phyloP scores from a whole-genome alignment of 1,140 invertebrate species.

The Pseudobourletiella spinata region DNA sequence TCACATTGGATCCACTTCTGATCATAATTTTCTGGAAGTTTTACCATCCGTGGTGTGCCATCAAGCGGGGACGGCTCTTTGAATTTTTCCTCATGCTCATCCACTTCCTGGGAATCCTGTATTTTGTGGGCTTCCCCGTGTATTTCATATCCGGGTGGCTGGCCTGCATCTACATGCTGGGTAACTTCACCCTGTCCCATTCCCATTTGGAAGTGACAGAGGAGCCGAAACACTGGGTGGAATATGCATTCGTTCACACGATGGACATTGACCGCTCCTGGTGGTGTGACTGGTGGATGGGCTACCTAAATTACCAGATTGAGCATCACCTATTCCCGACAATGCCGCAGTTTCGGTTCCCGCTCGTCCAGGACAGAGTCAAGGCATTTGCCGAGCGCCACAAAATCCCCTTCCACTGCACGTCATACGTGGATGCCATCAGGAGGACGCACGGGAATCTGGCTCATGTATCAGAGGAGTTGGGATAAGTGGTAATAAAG shows the following conservation, averaged over 20 bases:
- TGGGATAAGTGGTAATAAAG: no score
- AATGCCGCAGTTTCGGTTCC: constrained; percentile 21
- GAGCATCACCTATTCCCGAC: constrained; percentile 28
- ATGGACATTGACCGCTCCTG: constrained; percentile 6
- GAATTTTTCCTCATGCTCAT: constrained; percentile 3
- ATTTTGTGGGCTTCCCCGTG: neutral
- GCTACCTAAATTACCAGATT: constrained; percentile 15
- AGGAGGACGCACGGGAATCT: constrained; percentile 16
- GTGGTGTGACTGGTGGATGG: constrained; percentile 18
- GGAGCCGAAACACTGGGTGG: constrained; percentile 16
- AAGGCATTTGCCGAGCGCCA: constrained; percentile 21
- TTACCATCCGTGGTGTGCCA: constrained; percentile 5
- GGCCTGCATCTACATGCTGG: neutral
- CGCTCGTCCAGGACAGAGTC: constrained; percentile 12
- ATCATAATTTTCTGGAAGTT: neutral
- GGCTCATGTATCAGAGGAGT: no score
- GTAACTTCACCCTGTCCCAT: constrained; percentile 12
- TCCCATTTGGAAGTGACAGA: constrained; percentile 5
- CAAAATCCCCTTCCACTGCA: constrained; percentile 18
- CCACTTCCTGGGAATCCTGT: neutral
- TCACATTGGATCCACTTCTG: neutral
- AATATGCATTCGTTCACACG: constrained; percentile 14
- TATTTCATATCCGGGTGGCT: neutral
- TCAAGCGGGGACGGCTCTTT: neutral
- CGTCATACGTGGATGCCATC: constrained; percentile 10